Conservation (phyloP, 1,140 invertebrate species). For the Reticulitermes speratus region DNA sequence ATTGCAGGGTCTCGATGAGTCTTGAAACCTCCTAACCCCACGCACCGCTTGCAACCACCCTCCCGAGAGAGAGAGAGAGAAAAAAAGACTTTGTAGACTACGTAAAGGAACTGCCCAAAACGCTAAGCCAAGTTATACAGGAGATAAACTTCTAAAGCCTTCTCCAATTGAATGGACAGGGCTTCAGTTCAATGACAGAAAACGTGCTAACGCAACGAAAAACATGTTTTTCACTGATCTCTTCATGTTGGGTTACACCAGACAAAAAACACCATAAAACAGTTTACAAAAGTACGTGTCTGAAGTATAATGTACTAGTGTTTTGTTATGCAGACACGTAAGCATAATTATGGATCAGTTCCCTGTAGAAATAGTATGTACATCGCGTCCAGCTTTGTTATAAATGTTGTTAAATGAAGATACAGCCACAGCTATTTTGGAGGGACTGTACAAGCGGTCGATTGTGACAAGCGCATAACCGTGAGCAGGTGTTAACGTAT, state of each 20-base stretch:
- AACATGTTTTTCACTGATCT: neutral
- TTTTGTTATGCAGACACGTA: too few relatives aligned
- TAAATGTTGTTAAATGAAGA: too few relatives aligned
- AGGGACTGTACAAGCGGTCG: too few relatives aligned
- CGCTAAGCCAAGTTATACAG: neutral
- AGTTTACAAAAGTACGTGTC: too few relatives aligned
- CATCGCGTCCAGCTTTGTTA: too few relatives aligned
- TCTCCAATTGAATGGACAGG: conserved; percentile 1
- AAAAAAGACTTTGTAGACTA: neutral
- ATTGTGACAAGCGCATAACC: too few relatives aligned
- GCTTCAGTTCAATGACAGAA: neutral
- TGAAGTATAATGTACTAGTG: too few relatives aligned
- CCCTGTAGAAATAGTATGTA: too few relatives aligned
- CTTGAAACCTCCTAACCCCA: neutral
- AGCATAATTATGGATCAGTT: too few relatives aligned
- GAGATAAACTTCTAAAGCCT: conserved; percentile 4
- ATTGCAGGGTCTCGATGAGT: neutral
- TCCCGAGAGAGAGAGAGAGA: neutral
- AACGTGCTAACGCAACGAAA: neutral
- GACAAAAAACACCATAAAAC: neutral
- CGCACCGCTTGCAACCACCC: neutral
- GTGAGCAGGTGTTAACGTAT: too few relatives aligned
- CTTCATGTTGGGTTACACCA: neutral
- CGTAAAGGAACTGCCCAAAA: neutral
- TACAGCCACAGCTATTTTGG: too few relatives aligned